phyloP scores from a whole-genome alignment of 2,797 vertebrate species.

The Alfaro cultratus region DNA sequence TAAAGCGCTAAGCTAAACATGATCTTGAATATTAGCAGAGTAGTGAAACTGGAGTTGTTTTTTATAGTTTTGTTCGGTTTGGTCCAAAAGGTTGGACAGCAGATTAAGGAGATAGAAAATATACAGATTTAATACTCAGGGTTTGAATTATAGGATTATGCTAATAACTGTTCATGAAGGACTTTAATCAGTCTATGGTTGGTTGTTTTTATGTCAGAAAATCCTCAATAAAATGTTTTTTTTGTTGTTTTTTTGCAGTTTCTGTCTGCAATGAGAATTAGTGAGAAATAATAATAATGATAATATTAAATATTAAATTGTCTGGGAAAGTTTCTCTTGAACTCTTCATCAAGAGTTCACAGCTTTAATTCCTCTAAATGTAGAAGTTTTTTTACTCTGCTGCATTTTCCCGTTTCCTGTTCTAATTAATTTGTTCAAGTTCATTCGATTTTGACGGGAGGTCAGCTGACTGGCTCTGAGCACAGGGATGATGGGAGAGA shows the following conservation, averaged over 20 bases:
- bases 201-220: no score
- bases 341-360: not conserved
- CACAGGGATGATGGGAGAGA: conserved; percentile 42
- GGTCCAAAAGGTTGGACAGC: not conserved
- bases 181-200: not conserved
- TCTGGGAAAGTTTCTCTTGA: not conserved
- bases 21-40: no score
- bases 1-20: no score
- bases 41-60: no score
- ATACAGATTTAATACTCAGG: not conserved
- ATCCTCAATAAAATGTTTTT: no score
- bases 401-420: not conserved
- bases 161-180: not conserved
- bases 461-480: conserved; percentile 19
- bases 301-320: not conserved
- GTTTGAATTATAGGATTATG: not conserved
- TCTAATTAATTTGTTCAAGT: not conserved
- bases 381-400: not conserved
- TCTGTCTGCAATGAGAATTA: not conserved
- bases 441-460: conserved; percentile 5
- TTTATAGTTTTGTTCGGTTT: no score
- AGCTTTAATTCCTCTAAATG: not conserved
- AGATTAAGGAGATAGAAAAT: not conserved
- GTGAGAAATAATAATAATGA: not conserved
- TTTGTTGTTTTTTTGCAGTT: no score